Evolutionary conservation across 2,888 invertebrate species (phyloP).

Genomic region (Drosophila atripex): DNA sequence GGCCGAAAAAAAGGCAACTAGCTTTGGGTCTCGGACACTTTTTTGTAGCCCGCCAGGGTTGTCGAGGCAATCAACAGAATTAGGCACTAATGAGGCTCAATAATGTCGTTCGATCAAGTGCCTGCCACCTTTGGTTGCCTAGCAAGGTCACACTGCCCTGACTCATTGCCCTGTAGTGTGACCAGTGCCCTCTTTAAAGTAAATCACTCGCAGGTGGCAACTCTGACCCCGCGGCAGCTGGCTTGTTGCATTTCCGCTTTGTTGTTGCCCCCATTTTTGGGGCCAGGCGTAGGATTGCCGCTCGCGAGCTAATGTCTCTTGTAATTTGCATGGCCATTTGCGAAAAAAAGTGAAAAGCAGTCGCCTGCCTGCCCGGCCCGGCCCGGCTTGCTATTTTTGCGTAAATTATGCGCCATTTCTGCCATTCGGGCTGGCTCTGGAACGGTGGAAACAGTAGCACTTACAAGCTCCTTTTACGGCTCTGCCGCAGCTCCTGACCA

Average conservation of each 20-base stretch:
- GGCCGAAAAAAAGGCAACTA: no score
- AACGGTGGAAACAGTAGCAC: constrained; percentile 71
- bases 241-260: constrained; percentile 67
- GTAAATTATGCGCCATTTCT: constrained; percentile 80
- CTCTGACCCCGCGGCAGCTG: constrained; percentile 58
- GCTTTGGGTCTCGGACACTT: no score
- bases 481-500: constrained; percentile 53
- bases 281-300: constrained; percentile 72
- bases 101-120: no score
- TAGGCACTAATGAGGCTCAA: not conserved
- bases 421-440: no score
- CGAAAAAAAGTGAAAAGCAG: constrained; percentile 72
- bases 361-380: no score
- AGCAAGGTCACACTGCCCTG: not conserved
- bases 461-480: constrained; percentile 75
- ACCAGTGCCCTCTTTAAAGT: not conserved
- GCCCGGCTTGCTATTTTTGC: constrained; percentile 46
- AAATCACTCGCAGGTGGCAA: constrained; percentile 7
- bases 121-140: not conserved
- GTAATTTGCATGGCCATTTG: constrained; percentile 77
- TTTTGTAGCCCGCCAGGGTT: constrained; percentile 8
- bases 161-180: not conserved
- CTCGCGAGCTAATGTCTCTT: constrained; percentile 70
- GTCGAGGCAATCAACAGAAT: not conserved
- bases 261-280: constrained; percentile 67